Conservation (phyloP, 2,888 invertebrate species). For the Apocheima hispidaria region DNA sequence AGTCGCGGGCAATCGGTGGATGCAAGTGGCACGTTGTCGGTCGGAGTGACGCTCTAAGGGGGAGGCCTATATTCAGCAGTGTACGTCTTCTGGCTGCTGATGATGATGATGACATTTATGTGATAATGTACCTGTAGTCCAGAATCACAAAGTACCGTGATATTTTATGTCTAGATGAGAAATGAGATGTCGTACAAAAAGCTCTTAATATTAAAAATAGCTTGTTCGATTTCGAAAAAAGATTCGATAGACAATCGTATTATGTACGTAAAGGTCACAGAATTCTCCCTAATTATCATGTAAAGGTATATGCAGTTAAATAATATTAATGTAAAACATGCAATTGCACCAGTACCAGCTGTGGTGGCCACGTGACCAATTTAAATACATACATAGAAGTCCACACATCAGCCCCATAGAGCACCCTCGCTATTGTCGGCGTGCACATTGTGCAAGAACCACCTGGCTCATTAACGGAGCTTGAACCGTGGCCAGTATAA, state of each 20-base stretch:
- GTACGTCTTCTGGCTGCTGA: too few relatives aligned
- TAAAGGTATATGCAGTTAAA: neutral
- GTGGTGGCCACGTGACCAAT: conserved; percentile 38
- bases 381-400: conserved; percentile 48
- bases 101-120: too few relatives aligned
- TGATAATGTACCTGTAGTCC: too few relatives aligned
- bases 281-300: neutral
- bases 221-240: too few relatives aligned
- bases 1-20: too few relatives aligned
- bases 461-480: conserved; percentile 79
- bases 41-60: too few relatives aligned
- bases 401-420: conserved; percentile 51
- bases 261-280: neutral
- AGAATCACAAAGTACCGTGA: too few relatives aligned
- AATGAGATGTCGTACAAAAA: too few relatives aligned
- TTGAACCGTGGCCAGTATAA: conserved; percentile 53
- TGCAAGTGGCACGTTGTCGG: too few relatives aligned
- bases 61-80: too few relatives aligned
- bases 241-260: neutral
- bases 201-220: too few relatives aligned
- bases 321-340: conserved; percentile 5
- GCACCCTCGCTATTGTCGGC: conserved; percentile 75
- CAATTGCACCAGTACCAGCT: conserved; percentile 22
- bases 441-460: conserved; percentile 72
- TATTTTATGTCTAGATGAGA: too few relatives aligned